Base-by-base conservation (phyloP, 1,140 invertebrate species). In the Drosophila chauvacae region DNA sequence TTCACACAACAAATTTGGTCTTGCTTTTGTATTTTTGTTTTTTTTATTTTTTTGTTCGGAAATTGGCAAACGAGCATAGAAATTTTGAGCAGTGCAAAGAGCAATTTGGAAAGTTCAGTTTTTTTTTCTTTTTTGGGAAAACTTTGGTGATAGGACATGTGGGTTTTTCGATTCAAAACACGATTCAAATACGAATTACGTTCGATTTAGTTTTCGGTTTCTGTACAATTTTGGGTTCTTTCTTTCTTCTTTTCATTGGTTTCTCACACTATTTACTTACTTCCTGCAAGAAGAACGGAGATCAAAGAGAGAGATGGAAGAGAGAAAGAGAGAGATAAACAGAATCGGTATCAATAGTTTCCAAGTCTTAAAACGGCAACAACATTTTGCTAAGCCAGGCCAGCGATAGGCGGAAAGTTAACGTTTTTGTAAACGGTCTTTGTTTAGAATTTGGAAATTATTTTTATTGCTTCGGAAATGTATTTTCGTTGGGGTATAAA, bases 231-330 rank as follows among this genome's bases (percentile, higher is more conserved):
- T 65, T 42, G 18, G 13, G 18, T 61, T 65, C 69, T 64, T 80
- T 83, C 33, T 45, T 80, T 68, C 39, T 69, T 55, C 65, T 63
- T 61, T 69, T 88, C 59, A 77, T 72, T 66, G 60, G 59, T 84
- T 88, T 59, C 55, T 74, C 73, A 88, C 85, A 73, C 77, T 81
- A 80, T 77, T 90, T 85, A 90, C 86, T 90, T 90, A 90, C 86
- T 90, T 90, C 86, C 86, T 90, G 86, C 74, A 90, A 90, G 66
- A 87, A 82, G 70, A 86, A 86, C 80, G 74, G 69, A 86, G 64
- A 86, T 72, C 70, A 72, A 77, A 50, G 64, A 81, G 64, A 84
- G 55, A 72, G 44, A 79, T 69, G 66, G 77, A 74, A 45, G 77
- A 68, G 63, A 81, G 81, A 90, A 76, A 80, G 71, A 87, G 70